Conservation (phyloP, 1,140 invertebrate genomes). For the Coelopa frigida region DNA sequence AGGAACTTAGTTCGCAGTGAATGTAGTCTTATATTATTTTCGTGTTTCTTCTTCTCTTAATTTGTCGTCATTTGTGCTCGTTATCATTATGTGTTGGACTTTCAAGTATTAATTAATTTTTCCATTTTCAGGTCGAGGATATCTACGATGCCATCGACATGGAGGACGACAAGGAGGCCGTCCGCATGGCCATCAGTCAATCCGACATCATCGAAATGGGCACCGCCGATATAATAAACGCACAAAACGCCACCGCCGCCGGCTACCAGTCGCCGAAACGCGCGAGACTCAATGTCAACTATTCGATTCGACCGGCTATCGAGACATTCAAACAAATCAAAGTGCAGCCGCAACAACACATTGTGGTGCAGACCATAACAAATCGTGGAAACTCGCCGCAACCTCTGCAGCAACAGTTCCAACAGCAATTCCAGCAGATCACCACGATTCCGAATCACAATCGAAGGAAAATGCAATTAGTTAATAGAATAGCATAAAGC, state of each 20-base stretch:
- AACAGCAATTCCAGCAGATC: conserved; percentile 16
- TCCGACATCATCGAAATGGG: conserved; percentile 35
- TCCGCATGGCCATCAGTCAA: conserved; percentile 42
- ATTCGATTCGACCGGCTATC: conserved; percentile 38
- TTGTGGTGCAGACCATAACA: conserved; percentile 14
- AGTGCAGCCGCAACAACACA: conserved; percentile 20
- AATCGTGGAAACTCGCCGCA: conserved; percentile 6
- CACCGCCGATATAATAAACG: conserved; percentile 34
- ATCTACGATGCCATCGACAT: conserved; percentile 51
- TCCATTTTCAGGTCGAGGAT: conserved; percentile 33
- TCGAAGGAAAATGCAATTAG: conserved; percentile 52
- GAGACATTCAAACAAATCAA: conserved; percentile 24
- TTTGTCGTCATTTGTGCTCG: not conserved
- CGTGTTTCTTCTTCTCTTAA: not conserved
- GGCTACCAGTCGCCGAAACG: conserved; percentile 32
- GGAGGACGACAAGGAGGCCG: conserved; percentile 47
- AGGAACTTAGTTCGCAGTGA: too few relatives aligned
- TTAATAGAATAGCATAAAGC: conserved; percentile 49
- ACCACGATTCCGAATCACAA: conserved; percentile 30
- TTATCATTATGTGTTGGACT: not conserved
- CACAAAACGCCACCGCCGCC: conserved; percentile 5
- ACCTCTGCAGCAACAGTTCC: conserved; percentile 8
- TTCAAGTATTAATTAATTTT: not conserved
- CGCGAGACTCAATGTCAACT: conserved; percentile 38
- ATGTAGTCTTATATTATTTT: not conserved